phyloP scores from a whole-genome alignment of 1,140 invertebrate species.

The Lineus longissimus region DNA sequence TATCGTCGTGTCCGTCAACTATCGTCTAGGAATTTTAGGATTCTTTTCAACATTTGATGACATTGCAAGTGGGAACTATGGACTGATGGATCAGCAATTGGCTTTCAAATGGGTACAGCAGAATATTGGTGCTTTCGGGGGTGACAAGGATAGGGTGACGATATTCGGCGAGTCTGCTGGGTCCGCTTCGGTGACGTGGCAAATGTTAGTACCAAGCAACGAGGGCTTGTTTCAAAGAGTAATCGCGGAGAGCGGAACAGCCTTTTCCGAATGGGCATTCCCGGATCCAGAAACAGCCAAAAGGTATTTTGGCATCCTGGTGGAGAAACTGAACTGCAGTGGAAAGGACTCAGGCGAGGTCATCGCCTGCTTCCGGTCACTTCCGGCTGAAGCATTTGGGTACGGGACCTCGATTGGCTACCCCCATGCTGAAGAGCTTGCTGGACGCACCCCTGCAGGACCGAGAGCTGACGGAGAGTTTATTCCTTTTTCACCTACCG shows the following conservation, averaged over 20 bases:
- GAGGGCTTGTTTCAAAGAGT: conserved; percentile 38
- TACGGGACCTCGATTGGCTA: not conserved
- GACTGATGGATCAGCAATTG: conserved; percentile 18
- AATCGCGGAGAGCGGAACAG: conserved; percentile 23
- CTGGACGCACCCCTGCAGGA: not conserved
- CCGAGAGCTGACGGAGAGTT: too few species aligned
- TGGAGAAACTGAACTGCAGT: not conserved
- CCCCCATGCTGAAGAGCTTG: not conserved
- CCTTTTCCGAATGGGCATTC: not conserved
- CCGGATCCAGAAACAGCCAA: not conserved
- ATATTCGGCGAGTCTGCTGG: conserved; percentile 34
- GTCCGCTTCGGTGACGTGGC: conserved; percentile 8
- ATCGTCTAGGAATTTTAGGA: conserved; percentile 53
- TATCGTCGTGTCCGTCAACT: conserved; percentile 58
- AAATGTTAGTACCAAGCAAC: conserved; percentile 17
- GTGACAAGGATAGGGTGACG: conserved; percentile 29
- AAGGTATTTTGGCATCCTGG: not conserved
- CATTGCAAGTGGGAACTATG: conserved; percentile 32
- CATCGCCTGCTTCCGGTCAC: not conserved
- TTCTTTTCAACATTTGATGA: conserved; percentile 61
- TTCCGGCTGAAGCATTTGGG: not conserved
- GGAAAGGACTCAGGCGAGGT: not conserved
- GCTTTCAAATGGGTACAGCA: conserved; percentile 55
- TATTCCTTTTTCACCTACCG: too few species aligned
- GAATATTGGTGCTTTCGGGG: conserved; percentile 37